Base-by-base conservation (phyloP, 2,888 invertebrate species). In the Andrena chrysosceles region DNA sequence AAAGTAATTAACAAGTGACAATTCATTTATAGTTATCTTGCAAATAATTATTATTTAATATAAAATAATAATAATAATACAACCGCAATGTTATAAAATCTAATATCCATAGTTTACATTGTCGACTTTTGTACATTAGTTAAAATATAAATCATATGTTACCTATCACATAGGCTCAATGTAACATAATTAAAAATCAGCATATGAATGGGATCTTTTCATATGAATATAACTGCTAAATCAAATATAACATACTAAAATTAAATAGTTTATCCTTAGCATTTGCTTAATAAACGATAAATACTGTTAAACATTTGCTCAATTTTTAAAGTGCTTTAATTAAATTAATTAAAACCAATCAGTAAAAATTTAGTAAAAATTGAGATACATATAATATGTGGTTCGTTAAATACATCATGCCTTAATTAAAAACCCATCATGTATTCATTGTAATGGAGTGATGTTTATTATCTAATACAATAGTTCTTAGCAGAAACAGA, bases 21-120 rank as follows among this genome's bases (percentile, higher is more conserved):
- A 42, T 48, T 42, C 13, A 5, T 60, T 13, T 70, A 20, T 60
- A 70, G 31, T 16, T 59, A 20, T 10, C 8, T 16, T 16, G 13
- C 10, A 33, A 60, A 33, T 69, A 29, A 69, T 56, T 13, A 56
- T 56, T 56, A 23, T 56, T 73, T 73, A 64, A 64, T 73, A 54
- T 63, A 72, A 35, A 35, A 10, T 49, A 6, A 63, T 16, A 6
- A 63, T 16, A 63, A 7, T 69, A 26, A 59, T 48, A 48, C 10
- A 13, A 4, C 2, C 13, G 42, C 6, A 29, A 26, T 13, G 29
- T 69, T 68, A 20, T 3, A 23, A 20, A 54, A 68, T 2, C 20
- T 13, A 10, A 23, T 33, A n/a, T 35, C 62, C 26, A 23, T 33
- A n/a, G 23, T 35, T 31, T 35, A 68, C 2, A 20, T 16, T 33